Evolutionary conservation across 2,113 vertebrate genomes (phyloP), one percentile per base, ranked within the genome.

Genomic region (Solea solea): DNA sequence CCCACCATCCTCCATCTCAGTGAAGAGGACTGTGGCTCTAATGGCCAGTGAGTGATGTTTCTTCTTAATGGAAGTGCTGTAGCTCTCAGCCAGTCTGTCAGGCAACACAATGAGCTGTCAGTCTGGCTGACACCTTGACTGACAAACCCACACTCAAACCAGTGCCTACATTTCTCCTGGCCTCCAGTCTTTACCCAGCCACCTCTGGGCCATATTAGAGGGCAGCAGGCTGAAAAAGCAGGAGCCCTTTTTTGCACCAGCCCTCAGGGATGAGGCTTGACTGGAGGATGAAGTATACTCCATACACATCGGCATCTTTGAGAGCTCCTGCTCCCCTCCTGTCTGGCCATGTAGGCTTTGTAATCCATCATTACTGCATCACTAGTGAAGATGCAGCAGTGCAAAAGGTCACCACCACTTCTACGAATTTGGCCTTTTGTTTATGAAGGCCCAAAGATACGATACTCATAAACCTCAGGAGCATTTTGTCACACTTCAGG

Each of bases 11-110:
- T 81, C 34, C 40, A 12, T 75, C 39, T 50, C 34, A 39, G 72
- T 40, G 63, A 77, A 34, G 56, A 67, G 62, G 44, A 39, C 53
- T 69, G 69, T 63, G 70, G 55, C 73, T 54, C 45, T 57, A 65
- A 80, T 55, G 53, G 73, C 72, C 78, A 39, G 46, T 81, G 86
- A 88, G 69, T 77, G 79, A 84, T 83, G 82, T 79, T 71, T 63
- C 51, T 76, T 82, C 74, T 83, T 84, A 86, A 88, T 86, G 62
- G 75, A 87, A 81, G 65, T 50, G 65, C 78, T 80, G 76, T 78
- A 86, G 83, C 78, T 64, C 78, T 90, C 75, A 77, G 81, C 72
- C 63, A 13, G 65, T 86, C 21, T 86, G 84, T 81, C 87, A 79
- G 69, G 11, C 0, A 28, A 69, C 81, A 87, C 84, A 84, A 82